Conservation (phyloP, 2,888 invertebrate species). For the Alviniconcha strummeri region DNA sequence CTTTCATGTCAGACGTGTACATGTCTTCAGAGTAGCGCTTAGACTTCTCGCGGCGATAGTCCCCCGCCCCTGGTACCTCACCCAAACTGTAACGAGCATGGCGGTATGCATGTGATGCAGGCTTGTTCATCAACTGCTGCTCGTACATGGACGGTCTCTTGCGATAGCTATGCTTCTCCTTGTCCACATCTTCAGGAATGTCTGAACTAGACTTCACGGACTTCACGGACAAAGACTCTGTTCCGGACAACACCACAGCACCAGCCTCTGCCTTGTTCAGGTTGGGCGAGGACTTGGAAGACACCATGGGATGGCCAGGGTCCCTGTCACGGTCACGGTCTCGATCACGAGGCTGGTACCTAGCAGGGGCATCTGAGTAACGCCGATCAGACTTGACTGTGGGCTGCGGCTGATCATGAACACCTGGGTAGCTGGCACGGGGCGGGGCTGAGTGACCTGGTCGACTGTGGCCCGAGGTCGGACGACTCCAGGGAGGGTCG, state of each 20-base stretch:
- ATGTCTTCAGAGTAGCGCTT: slow-evolving; percentile 30
- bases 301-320: slow-evolving; percentile 44
- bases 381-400: slow-evolving; percentile 15
- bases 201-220: slow-evolving; percentile 45
- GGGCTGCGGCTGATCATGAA: slow-evolving; percentile 3
- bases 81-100: background rate
- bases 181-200: slow-evolving; percentile 36
- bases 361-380: slow-evolving; percentile 18
- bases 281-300: slow-evolving; percentile 59
- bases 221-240: slow-evolving; percentile 33
- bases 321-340: background rate
- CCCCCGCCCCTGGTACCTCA: background rate
- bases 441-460: background rate
- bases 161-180: background rate
- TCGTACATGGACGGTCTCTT: slow-evolving; percentile 17
- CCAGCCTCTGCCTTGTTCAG: slow-evolving; percentile 45
- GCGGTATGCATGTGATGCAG: background rate
- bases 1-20: slow-evolving; percentile 43
- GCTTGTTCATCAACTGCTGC: slow-evolving; percentile 1
- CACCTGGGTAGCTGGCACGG: slow-evolving; percentile 26
- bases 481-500: slow-evolving; percentile 23
- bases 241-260: slow-evolving; percentile 15
- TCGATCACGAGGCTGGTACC: background rate
- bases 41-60: background rate
- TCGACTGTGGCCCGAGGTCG: background rate